Evolutionary conservation across 1,140 invertebrate species (phyloP).

Genomic region (Trichonephila inaurata): DNA sequence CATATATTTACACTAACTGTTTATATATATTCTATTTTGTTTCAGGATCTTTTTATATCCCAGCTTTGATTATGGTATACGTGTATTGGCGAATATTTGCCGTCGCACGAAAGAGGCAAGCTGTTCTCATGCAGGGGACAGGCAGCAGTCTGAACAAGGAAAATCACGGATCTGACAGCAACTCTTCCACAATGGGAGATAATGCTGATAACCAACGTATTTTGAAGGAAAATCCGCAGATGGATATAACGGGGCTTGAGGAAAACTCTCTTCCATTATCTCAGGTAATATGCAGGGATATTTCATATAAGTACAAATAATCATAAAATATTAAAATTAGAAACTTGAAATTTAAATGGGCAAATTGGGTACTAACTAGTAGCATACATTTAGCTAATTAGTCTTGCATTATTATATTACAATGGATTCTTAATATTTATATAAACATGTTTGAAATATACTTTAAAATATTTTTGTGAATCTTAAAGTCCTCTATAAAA

Average conservation of each 20-base stretch:
- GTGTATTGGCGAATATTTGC: conserved; percentile 99
- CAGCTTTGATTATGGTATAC: conserved; percentile 99
- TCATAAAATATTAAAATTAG: too few species aligned
- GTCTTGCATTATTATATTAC: too few species aligned
- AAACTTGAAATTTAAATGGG: too few species aligned
- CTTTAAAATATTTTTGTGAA: too few species aligned
- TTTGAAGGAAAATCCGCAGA: conserved; percentile 39
- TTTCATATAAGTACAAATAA: too few species aligned
- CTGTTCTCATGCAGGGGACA: conserved; percentile 61
- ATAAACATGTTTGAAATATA: too few species aligned
- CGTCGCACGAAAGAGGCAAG: conserved; percentile 88
- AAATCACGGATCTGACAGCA: conserved; percentile 85
- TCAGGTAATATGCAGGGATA: neutral
- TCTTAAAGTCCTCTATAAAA: too few species aligned
- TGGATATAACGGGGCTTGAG: neutral
- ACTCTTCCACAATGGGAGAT: conserved; percentile 59
- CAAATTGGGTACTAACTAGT: too few species aligned
- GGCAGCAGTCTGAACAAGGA: conserved; percentile 29
- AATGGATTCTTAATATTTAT: too few species aligned
- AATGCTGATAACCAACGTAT: conserved; percentile 54
- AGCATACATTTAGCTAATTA: too few species aligned
- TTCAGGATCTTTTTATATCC: conserved; percentile 98
- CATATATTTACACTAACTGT: too few species aligned
- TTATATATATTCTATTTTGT: neutral
- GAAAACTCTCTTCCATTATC: conserved; percentile 45